A percentile compares a stretch with the other conserved stretches of the same genome.
Conservation (phyloP, 2,113 vertebrate species). For the Gadus macrocephalus region DNA sequence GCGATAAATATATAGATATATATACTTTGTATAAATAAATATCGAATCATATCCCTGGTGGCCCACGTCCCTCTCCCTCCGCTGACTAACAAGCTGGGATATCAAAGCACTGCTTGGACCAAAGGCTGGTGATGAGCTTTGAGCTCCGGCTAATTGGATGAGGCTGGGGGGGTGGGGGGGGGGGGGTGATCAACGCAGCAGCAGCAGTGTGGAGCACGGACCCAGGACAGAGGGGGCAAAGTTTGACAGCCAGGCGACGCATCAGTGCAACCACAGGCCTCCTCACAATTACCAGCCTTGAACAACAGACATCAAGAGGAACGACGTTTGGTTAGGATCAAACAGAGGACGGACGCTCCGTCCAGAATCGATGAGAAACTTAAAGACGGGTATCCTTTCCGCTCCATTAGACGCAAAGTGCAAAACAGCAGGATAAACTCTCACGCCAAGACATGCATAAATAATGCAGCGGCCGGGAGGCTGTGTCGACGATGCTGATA, state of each 20-base stretch:
- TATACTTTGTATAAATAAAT: not conserved
- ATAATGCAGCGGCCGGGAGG: too few relatives aligned
- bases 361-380: too few relatives aligned
- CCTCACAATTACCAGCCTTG: not conserved
- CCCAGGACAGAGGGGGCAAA: not conserved
- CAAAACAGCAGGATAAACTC: too few relatives aligned
- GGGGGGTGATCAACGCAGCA: slow-evolving; percentile 24
- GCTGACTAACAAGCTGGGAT: slow-evolving; percentile 48
- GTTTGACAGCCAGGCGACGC: not conserved
- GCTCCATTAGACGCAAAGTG: too few relatives aligned
- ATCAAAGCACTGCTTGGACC: slow-evolving; percentile 46
- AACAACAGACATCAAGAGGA: not conserved
- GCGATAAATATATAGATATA: not conserved
- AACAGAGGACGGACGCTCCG: too few relatives aligned
- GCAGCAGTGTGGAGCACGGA: slow-evolving; percentile 21
- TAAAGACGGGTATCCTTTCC: too few relatives aligned
- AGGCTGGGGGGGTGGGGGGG: slow-evolving; percentile 4
- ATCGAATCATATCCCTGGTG: slow-evolving; percentile 19
- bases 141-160: slow-evolving; percentile 57
- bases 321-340: too few relatives aligned
- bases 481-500: too few relatives aligned
- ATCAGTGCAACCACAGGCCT: not conserved
- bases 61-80: slow-evolving; percentile 12
- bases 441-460: too few relatives aligned
- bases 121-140: slow-evolving; percentile 49